phyloP scores from a whole-genome alignment of 2,888 invertebrate genomes.

The Pandemis corylana region DNA sequence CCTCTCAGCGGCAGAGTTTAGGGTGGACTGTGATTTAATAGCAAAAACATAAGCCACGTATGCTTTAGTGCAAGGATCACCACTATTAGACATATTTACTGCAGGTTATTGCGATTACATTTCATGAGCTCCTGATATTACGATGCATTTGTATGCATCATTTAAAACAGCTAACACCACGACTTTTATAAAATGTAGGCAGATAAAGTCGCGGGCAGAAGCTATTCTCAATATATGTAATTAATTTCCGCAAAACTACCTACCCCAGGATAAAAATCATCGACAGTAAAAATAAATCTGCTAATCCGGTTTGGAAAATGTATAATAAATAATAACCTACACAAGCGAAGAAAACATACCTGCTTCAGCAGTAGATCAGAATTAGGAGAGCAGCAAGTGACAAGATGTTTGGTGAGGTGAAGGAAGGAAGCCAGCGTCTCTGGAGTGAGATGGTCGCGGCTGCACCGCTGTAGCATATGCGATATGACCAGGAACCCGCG shows the following conservation, averaged over 20 bases:
- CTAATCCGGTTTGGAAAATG: no score
- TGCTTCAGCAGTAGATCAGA: conserved; percentile 96
- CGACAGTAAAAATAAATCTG: no score
- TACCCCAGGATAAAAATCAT: no score
- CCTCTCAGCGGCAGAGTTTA: conserved; percentile 39
- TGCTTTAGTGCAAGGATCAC: conserved; percentile 29
- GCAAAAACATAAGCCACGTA: conserved; percentile 26
- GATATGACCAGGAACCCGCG: conserved; percentile 99
- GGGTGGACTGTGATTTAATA: conserved; percentile 40
- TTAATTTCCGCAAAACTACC: no score
- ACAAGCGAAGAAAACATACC: conserved; percentile 82
- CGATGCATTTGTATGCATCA: no score
- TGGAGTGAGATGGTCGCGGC: conserved; percentile 96
- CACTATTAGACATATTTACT: neutral
- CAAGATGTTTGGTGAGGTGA: conserved; percentile 95
- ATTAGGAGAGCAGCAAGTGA: conserved; percentile 96
- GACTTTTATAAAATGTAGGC: no score
- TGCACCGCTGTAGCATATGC: conserved; percentile 97
- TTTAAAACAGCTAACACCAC: no score
- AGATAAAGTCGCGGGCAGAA: no score
- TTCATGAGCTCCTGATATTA: no score
- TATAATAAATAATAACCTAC: no score
- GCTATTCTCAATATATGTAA: no score
- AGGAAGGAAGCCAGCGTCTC: conserved; percentile 97
- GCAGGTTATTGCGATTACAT: no score